These are phyloP conservation scores for Australoheros scitulus DNA, from an alignment of 2,113 vertebrate species.

Conservation along the genomic window DNA sequence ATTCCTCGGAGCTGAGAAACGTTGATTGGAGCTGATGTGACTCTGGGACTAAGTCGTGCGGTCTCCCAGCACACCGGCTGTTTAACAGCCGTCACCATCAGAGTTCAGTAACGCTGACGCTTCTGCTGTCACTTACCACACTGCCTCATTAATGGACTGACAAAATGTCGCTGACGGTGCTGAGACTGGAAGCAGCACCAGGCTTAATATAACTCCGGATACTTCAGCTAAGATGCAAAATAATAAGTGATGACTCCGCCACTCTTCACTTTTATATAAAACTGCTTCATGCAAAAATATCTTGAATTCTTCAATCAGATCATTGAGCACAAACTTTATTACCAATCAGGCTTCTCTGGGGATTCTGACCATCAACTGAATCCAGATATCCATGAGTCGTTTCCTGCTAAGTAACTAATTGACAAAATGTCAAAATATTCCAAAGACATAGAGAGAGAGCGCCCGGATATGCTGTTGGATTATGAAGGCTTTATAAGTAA, in stretches of 20 bases:
- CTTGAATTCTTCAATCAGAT: neutral
- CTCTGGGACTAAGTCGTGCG: neutral
- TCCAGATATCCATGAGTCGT: neutral
- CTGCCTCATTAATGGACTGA: constrained; percentile 42
- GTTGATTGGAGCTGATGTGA: neutral
- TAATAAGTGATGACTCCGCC: neutral
- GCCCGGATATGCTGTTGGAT: no score
- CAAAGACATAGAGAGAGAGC: no score
- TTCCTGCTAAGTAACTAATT: no score
- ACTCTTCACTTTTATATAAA: neutral
- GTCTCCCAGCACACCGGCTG: neutral
- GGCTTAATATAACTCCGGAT: constrained; percentile 7
- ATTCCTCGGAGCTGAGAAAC: neutral
- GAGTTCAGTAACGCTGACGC: constrained; percentile 21
- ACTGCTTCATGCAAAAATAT: neutral
- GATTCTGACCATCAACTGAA: neutral
- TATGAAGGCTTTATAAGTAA: neutral
- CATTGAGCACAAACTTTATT: neutral
- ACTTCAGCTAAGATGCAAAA: neutral
- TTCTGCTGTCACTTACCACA: constrained; percentile 27
- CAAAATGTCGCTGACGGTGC: constrained; percentile 36
- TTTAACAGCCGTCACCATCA: constrained; percentile 3
- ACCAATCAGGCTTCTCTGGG: neutral
- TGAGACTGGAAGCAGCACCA: constrained; percentile 20
- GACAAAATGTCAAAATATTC: no score